Base-by-base conservation (phyloP, 2,888 invertebrate species). In the Cabera pusaria region DNA sequence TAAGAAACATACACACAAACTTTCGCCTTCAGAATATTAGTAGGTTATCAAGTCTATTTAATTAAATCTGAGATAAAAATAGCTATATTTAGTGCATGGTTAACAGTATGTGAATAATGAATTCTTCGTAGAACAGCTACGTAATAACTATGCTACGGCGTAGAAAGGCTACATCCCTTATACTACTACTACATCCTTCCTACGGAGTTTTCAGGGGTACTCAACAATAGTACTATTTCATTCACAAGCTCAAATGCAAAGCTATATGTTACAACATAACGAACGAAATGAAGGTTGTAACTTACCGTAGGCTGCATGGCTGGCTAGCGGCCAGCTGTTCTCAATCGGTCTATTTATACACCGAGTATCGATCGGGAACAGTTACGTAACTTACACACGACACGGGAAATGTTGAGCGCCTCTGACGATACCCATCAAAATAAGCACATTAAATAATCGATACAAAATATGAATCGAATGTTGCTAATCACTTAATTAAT, bases 291-390 rank as follows among this genome's bases (percentile, higher is more conserved):
- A 12, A 17, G 5, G 16, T 20, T 20, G 11, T 19, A 34, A 53
- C 84, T 81, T 60, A 87, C 86, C 83, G 78, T 65, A 63, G 87
- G 73, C 75, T 86, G 86, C 87, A 88, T 84, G 60, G 47, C 75
- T 78, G 81, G 76, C 84, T 46, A 39, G 33, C 59, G 59, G 85
- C 86, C 87, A 88, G 87, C 85, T 88, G 85, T 82, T 85, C 70
- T 69, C 76, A 73, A 79, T 64, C 70, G 66, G 70, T 58, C 82
- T 88, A 86, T 87, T 81, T 83, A 84, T 86, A 85, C 82, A 74
- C 73, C 73, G 72, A 72, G 66, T 87, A 88, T 88, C 74, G 87
- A 88, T 87, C 60, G 79, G 82, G 80, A 72, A 77, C 75, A 47
- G 79, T 88, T 88, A 83, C 83, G 87, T 82, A 88, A 87, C 70